Evolutionary conservation across 2,797 vertebrate species (phyloP).

Genomic region (Squalus acanthias): DNA sequence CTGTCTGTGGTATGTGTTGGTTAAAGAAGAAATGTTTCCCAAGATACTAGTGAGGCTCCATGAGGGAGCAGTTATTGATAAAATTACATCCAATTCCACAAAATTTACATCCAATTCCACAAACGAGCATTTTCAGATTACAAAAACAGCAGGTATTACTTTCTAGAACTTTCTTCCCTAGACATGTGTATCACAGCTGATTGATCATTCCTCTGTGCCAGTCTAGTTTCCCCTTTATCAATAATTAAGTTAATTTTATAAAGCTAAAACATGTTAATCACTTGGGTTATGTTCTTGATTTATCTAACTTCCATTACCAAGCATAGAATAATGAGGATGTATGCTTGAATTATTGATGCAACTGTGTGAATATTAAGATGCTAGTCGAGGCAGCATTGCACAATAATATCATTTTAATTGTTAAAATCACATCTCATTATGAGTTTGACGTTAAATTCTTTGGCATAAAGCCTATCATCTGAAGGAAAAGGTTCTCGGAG

Average conservation of each 20-base stretch:
- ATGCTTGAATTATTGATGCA: conserved; percentile 4
- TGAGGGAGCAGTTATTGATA: background rate
- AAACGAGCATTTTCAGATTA: background rate
- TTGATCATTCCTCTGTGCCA: background rate
- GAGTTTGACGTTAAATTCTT: background rate
- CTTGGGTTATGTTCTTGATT: conserved; percentile 31
- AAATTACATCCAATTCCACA: background rate
- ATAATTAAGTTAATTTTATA: conserved; percentile 30
- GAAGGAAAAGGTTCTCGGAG: background rate
- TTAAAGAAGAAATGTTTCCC: background rate
- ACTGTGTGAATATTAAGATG: conserved; percentile 3
- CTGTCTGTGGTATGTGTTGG: background rate
- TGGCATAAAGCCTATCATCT: background rate
- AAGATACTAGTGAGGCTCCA: background rate
- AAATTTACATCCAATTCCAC: background rate
- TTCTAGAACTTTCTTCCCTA: background rate
- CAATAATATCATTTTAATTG: conserved; percentile 9
- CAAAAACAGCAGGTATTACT: background rate
- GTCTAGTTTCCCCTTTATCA: conserved; percentile 26
- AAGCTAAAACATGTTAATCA: conserved; percentile 31
- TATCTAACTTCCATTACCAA: conserved; percentile 16
- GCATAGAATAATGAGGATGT: conserved; percentile 17
- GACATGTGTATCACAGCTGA: background rate
- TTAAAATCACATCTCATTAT: conserved; percentile 11
- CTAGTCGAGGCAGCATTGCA: background rate